Conservation (phyloP, 2,888 invertebrate species). For the Phyto melanocephala region DNA sequence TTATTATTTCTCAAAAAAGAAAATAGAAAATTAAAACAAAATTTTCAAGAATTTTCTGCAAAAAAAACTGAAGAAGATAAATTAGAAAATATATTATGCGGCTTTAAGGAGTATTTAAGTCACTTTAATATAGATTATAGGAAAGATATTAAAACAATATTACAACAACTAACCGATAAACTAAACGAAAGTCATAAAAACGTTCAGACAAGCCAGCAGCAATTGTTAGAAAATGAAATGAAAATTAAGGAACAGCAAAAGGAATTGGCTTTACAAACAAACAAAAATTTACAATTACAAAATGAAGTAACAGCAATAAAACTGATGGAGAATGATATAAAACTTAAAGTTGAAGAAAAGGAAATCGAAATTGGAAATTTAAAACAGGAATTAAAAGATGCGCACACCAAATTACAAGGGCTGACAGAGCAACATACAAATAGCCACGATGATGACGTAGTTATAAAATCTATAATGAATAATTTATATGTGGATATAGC, state of each 20-base stretch:
- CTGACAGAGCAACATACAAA: neutral
- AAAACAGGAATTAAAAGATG: slow-evolving; percentile 15
- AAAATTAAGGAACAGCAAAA: slow-evolving; percentile 9
- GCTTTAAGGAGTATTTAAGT: slow-evolving; percentile 45
- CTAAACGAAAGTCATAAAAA: slow-evolving; percentile 10
- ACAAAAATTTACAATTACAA: neutral
- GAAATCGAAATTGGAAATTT: slow-evolving; percentile 20
- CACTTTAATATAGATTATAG: slow-evolving; percentile 36
- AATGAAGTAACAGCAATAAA: neutral
- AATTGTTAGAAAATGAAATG: slow-evolving; percentile 10
- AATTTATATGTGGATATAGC: slow-evolving; percentile 69
- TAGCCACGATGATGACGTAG: slow-evolving; percentile 24
- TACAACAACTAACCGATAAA: slow-evolving; percentile 23
- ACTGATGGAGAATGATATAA: neutral
- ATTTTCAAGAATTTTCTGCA: slow-evolving; percentile 7
- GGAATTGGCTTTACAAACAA: slow-evolving; percentile 12
- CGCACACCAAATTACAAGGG: slow-evolving; percentile 16
- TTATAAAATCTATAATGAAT: slow-evolving; percentile 72
- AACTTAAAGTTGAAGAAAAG: slow-evolving; percentile 4
- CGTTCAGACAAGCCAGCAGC: neutral
- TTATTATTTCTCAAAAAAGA: slow-evolving; percentile 75
- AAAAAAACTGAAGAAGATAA: neutral
- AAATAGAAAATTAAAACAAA: slow-evolving; percentile 73
- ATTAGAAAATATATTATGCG: slow-evolving; percentile 32
- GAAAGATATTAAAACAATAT: slow-evolving; percentile 27